phyloP scores from a whole-genome alignment of 2,113 vertebrate genomes.

The Calyptommatus sinebrachiatus region DNA sequence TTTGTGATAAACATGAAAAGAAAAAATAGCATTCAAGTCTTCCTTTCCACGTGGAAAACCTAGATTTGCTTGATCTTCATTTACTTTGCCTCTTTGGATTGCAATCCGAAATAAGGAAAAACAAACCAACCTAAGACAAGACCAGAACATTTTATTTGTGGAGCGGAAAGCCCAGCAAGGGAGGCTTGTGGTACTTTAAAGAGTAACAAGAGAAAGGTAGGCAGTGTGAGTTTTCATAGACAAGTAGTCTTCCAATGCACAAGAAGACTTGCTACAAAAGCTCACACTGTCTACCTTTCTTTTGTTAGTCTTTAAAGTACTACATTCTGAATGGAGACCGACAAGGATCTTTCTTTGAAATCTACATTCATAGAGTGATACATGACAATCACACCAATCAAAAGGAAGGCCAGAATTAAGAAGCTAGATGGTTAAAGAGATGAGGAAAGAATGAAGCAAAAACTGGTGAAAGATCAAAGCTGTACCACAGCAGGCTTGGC shows the following conservation, averaged over 20 bases:
- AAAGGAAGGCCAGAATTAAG: not conserved
- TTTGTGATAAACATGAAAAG: no score
- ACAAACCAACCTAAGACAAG: not conserved
- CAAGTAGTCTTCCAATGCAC: no score
- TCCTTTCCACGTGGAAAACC: no score
- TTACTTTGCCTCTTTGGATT: not conserved
- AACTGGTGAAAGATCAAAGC: not conserved
- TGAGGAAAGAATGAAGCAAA: not conserved
- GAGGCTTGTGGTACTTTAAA: no score
- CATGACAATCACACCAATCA: not conserved
- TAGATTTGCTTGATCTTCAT: not conserved
- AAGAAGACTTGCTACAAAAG: no score
- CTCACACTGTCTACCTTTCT: no score
- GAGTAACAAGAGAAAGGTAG: no score
- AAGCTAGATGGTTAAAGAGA: not conserved
- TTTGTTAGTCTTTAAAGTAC: not conserved
- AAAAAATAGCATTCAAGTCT: no score
- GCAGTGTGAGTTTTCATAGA: no score
- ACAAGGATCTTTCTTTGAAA: not conserved
- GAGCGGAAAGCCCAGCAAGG: no score
- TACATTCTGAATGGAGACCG: no score
- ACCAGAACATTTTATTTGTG: not conserved
- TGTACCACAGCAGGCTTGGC: constrained; percentile 8
- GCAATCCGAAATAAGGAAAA: no score
- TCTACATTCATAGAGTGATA: not conserved